A percentile compares a stretch with the other conserved stretches of the same genome.
These are phyloP conservation scores for Brachionus plicatilis DNA, from an alignment of 1,140 invertebrate species.

Conservation along the genomic window DNA sequence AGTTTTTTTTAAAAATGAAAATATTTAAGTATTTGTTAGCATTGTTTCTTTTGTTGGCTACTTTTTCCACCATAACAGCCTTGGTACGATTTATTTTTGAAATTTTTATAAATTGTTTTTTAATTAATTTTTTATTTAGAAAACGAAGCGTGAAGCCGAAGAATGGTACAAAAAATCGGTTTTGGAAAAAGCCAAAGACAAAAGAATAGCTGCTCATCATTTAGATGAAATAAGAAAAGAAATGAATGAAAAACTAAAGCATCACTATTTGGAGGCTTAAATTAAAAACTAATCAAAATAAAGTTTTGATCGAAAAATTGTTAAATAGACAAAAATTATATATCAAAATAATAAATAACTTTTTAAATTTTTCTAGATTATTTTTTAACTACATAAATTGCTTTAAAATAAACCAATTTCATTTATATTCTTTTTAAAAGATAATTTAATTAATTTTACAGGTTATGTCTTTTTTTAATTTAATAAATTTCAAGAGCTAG, in stretches of 20 bases:
- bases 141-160: neutral
- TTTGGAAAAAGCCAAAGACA: neutral
- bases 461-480: no score
- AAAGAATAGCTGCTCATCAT: neutral
- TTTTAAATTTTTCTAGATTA: no score
- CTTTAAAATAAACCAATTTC: no score
- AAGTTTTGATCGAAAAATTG: no score
- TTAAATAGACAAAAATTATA: no score
- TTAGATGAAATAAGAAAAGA: neutral
- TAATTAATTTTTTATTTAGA: neutral
- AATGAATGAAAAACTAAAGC: neutral
- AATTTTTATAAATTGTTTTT: neutral
- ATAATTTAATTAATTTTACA: no score
- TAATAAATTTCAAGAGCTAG: no score
- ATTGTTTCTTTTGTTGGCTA: neutral
- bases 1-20: neutral
- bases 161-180: neutral
- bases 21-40: neutral
- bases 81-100: neutral
- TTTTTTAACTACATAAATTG: no score
- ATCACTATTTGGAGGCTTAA: neutral
- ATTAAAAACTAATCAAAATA: neutral
- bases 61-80: neutral
- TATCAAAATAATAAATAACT: no score
- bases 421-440: neutral